Conservation (phyloP, 2,113 vertebrate genomes). For the Anoura caudifer region DNA sequence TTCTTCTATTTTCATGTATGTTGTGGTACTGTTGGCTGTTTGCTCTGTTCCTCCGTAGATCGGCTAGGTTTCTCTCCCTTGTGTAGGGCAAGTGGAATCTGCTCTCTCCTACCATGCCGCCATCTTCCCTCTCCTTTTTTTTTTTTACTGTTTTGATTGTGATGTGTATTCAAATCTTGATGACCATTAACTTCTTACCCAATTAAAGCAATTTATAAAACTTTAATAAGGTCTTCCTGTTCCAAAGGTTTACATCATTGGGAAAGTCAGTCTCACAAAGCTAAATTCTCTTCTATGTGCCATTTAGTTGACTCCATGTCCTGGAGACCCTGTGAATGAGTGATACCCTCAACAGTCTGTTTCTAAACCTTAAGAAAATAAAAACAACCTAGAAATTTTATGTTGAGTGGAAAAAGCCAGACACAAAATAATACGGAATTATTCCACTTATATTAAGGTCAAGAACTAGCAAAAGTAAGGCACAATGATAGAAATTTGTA, state of each 20-base stretch:
- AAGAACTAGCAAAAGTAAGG: background rate
- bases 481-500: background rate
- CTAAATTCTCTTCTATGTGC: background rate
- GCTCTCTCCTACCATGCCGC: too few species aligned
- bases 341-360: background rate
- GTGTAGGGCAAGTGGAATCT: too few species aligned
- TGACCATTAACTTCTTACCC: constrained; percentile 29
- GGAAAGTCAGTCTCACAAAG: background rate
- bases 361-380: background rate
- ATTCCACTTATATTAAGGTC: background rate
- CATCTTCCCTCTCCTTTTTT: too few species aligned
- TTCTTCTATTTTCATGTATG: too few species aligned
- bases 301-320: background rate
- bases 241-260: background rate
- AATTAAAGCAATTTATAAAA: constrained; percentile 34
- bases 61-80: too few species aligned
- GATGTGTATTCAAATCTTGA: background rate
- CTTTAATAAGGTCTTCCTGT: background rate
- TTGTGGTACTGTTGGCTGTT: too few species aligned
- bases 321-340: background rate
- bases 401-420: background rate
- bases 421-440: background rate
- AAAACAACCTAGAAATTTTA: background rate
- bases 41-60: too few species aligned
- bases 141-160: background rate